Conservation (phyloP, 2,888 invertebrate genomes). For the Metalampra italica region DNA sequence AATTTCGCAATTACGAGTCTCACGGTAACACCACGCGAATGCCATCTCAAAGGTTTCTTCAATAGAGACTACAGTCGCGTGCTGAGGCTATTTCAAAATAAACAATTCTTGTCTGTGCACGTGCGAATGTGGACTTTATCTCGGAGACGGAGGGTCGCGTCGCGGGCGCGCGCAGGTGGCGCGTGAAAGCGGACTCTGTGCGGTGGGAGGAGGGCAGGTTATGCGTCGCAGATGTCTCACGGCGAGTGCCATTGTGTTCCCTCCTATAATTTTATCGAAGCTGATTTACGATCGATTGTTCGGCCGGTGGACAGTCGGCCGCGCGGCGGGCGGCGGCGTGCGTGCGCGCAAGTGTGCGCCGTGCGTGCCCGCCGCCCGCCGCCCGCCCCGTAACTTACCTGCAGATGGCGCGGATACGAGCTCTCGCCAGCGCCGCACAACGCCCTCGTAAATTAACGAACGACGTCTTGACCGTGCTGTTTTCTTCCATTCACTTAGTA, state of each 20-base stretch:
- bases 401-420: slow-evolving; percentile 64
- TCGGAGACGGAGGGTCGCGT: slow-evolving; percentile 62
- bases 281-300: slow-evolving; percentile 79
- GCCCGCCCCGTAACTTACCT: slow-evolving; percentile 50
- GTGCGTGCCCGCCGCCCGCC: slow-evolving; percentile 38
- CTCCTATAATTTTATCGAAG: slow-evolving; percentile 79
- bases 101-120: slow-evolving; percentile 73
- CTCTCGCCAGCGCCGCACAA: slow-evolving; percentile 45
- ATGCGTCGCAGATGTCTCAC: slow-evolving; percentile 58
- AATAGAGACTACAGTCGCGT: slow-evolving; percentile 48
- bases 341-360: slow-evolving; percentile 49
- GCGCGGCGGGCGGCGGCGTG: slow-evolving; percentile 58
- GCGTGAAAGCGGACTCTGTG: slow-evolving; percentile 51
- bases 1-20: slow-evolving; percentile 75
- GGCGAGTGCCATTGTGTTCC: slow-evolving; percentile 72
- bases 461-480: slow-evolving; percentile 56
- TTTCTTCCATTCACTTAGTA: slow-evolving; percentile 42
- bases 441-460: slow-evolving; percentile 72
- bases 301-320: slow-evolving; percentile 68
- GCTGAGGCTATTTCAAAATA: slow-evolving; percentile 62
- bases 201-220: slow-evolving; percentile 51
- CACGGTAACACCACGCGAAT: slow-evolving; percentile 37
- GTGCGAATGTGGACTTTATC: slow-evolving; percentile 75
- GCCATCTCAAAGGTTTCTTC: slow-evolving; percentile 36
- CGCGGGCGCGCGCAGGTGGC: slow-evolving; percentile 47